Conservation (phyloP, 2,888 invertebrate species). For the Ochropacha duplaris region DNA sequence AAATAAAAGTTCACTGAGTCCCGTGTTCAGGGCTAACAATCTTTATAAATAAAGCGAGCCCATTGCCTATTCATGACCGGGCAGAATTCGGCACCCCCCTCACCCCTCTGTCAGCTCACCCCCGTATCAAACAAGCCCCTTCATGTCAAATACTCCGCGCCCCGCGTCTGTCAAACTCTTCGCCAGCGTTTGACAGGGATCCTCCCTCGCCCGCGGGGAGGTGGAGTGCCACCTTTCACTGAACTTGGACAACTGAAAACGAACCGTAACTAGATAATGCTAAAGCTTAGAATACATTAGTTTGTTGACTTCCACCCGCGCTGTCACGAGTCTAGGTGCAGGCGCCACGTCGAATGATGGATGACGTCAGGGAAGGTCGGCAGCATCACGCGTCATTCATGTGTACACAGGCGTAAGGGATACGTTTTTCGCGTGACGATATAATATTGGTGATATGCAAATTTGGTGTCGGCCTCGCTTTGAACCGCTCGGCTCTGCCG, state of each 20-base stretch:
- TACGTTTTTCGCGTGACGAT: conserved; percentile 83
- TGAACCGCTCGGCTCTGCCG: conserved; percentile 43
- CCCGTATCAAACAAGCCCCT: conserved; percentile 83
- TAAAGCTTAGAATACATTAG: conserved; percentile 36
- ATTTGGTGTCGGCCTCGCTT: conserved; percentile 67
- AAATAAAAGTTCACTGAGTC: conserved; percentile 71
- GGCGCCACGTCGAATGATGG: conserved; percentile 83
- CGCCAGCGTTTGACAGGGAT: conserved; percentile 82
- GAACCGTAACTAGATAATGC: conserved; percentile 18
- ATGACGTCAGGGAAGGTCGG: conserved; percentile 82
- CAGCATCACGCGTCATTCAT: conserved; percentile 83
- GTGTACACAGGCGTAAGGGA: conserved; percentile 83
- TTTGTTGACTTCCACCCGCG: conserved; percentile 44
- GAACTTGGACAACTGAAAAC: conserved; percentile 19
- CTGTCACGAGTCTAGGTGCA: conserved; percentile 80
- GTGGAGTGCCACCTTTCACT: conserved; percentile 70
- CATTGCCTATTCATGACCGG: conserved; percentile 83
- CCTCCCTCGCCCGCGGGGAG: conserved; percentile 78
- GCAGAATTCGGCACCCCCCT: conserved; percentile 73
- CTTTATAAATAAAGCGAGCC: conserved; percentile 82
- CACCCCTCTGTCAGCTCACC: conserved; percentile 66
- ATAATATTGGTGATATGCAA: conserved; percentile 83
- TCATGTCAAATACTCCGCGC: conserved; percentile 83
- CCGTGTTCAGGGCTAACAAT: conserved; percentile 69
- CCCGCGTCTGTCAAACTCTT: conserved; percentile 83